Evolutionary conservation across 2,888 invertebrate genomes (phyloP).

Genomic region (Byasa hedistus): DNA sequence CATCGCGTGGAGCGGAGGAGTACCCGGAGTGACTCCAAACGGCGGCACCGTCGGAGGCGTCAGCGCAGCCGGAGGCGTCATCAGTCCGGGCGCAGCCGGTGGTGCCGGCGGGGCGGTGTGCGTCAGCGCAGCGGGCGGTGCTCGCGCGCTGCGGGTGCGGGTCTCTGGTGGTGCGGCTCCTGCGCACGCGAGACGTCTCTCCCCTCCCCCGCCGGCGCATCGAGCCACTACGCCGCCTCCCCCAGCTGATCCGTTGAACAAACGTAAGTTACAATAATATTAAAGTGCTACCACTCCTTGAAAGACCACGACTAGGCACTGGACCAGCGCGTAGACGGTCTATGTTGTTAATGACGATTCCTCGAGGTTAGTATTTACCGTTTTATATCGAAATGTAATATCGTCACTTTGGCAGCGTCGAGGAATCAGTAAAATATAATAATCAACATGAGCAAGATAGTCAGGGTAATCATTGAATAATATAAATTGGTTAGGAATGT

Average conservation of each 20-base stretch:
- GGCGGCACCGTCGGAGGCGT: slow-evolving; percentile 40
- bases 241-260: slow-evolving; percentile 21
- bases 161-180: slow-evolving; percentile 56
- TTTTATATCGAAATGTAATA: too few relatives aligned
- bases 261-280: slow-evolving; percentile 7
- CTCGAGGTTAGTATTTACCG: too few relatives aligned
- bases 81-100: slow-evolving; percentile 21
- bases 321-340: too few relatives aligned
- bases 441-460: too few relatives aligned
- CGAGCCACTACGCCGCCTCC: slow-evolving; percentile 67
- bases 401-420: too few relatives aligned
- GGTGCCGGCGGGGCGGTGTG: slow-evolving; percentile 45
- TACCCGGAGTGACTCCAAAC: slow-evolving; percentile 51
- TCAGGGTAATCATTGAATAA: too few relatives aligned
- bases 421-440: too few relatives aligned
- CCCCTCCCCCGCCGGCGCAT: slow-evolving; percentile 72
- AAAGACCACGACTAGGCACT: too few relatives aligned
- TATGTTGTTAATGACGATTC: too few relatives aligned
- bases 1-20: slow-evolving; percentile 54
- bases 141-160: slow-evolving; percentile 66
- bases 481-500: too few relatives aligned
- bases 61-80: slow-evolving; percentile 49
- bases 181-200: slow-evolving; percentile 67
- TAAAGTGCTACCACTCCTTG: too few relatives aligned
- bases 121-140: slow-evolving; percentile 48